phyloP scores from a whole-genome alignment of 2,113 vertebrate species.

The Chamaetylas fuelleborni region DNA sequence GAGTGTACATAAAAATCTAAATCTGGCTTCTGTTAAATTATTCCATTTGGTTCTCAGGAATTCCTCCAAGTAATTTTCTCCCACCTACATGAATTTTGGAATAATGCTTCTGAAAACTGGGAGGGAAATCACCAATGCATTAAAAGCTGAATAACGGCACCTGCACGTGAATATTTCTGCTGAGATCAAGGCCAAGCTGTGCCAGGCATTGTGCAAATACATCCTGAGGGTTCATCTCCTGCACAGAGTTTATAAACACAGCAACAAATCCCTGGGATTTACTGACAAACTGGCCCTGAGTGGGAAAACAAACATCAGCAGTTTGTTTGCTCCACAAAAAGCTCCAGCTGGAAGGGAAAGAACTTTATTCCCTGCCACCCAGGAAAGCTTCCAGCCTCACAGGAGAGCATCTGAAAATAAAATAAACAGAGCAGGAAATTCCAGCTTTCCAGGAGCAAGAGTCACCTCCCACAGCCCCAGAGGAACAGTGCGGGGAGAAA shows the following conservation, averaged over 20 bases:
- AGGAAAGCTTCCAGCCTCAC: background rate
- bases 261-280: background rate
- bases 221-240: background rate
- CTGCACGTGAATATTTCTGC: background rate
- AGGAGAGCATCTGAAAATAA: background rate
- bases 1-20: background rate
- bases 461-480: background rate
- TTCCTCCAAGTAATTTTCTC: background rate
- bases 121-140: background rate
- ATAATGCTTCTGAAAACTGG: background rate
- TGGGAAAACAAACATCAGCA: background rate
- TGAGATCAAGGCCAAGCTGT: background rate
- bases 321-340: background rate
- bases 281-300: background rate
- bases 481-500: background rate
- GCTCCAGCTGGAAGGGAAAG: background rate
- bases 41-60: background rate
- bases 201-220: background rate
- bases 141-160: background rate
- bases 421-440: conserved; percentile 10
- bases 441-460: background rate
- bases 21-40: background rate
- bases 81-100: background rate
- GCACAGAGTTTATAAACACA: background rate
- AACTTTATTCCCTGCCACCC: background rate